phyloP scores from a whole-genome alignment of 53 echinoderm and acorn worm genomes.

The Temnopleurus reevesii region DNA sequence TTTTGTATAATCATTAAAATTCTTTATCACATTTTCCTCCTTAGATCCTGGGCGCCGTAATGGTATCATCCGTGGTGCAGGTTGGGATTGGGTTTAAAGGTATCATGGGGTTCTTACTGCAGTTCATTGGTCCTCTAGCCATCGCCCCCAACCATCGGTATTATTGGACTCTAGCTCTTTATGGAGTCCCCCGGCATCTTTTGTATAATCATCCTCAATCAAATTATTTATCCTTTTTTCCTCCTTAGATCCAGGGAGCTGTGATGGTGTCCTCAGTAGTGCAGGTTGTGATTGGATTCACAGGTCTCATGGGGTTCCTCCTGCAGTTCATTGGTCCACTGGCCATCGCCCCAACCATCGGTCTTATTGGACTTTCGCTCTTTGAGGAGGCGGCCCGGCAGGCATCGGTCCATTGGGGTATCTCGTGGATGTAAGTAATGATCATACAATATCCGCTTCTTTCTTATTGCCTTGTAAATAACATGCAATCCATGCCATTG shows the following conservation, averaged over 20 bases:
- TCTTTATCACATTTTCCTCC: too few relatives aligned
- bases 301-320: constrained; percentile 83
- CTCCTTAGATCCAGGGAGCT: constrained; percentile 85
- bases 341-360: constrained; percentile 93
- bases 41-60: constrained; percentile 92
- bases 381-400: constrained; percentile 66
- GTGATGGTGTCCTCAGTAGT: constrained; percentile 82
- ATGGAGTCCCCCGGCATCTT: too few relatives aligned
- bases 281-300: constrained; percentile 83
- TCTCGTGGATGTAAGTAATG: constrained; percentile 82
- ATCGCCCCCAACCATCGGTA: constrained; percentile 93
- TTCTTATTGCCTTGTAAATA: too few relatives aligned
- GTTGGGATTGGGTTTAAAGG: constrained; percentile 85
- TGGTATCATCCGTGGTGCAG: constrained; percentile 81
- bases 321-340: constrained; percentile 92
- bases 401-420: constrained; percentile 86
- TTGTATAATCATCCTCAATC: too few relatives aligned
- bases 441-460: too few relatives aligned
- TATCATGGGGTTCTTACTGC: constrained; percentile 79
- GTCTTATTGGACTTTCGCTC: constrained; percentile 84
- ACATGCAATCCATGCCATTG: too few relatives aligned
- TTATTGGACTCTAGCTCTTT: too few relatives aligned
- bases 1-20: too few relatives aligned
- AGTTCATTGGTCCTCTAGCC: constrained; percentile 89
- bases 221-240: too few relatives aligned